Conservation (phyloP, 2,888 invertebrate genomes). For the Osedax frankpressi region DNA sequence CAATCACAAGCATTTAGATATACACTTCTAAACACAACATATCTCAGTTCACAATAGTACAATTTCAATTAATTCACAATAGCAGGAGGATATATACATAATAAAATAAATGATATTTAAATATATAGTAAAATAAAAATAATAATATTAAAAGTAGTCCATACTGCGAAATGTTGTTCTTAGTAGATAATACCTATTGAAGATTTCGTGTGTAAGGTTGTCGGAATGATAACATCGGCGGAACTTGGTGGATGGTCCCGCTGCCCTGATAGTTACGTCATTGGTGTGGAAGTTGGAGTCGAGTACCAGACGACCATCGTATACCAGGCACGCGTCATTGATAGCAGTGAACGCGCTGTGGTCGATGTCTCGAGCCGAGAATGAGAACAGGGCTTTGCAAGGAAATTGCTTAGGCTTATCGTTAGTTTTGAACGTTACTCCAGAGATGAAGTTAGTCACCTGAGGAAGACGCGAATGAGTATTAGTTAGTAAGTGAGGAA, state of each 20-base stretch:
- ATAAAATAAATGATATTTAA: too few species aligned
- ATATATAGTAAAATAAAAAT: too few species aligned
- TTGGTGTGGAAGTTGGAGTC: slow-evolving; percentile 47
- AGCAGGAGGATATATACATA: too few species aligned
- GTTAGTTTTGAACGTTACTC: not conserved
- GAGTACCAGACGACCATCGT: slow-evolving; percentile 45
- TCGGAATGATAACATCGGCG: slow-evolving; percentile 45
- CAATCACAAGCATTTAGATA: too few species aligned
- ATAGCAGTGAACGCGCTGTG: slow-evolving; percentile 21
- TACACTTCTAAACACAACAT: too few species aligned
- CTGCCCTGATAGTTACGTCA: slow-evolving; percentile 43
- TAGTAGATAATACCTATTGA: too few species aligned
- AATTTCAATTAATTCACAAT: too few species aligned
- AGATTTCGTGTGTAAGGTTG: slow-evolving; percentile 43
- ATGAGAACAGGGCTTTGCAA: not conserved
- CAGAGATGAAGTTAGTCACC: not conserved
- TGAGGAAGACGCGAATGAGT: too few species aligned
- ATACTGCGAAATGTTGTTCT: too few species aligned
- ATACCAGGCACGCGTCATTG: slow-evolving; percentile 46
- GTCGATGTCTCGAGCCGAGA: not conserved
- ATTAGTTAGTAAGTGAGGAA: too few species aligned
- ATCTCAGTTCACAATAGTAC: too few species aligned
- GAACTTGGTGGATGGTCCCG: slow-evolving; percentile 46
- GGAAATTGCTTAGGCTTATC: not conserved
- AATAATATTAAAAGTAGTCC: too few species aligned